phyloP scores from a whole-genome alignment of 2,797 vertebrate genomes.

The Lacerta agilis region DNA sequence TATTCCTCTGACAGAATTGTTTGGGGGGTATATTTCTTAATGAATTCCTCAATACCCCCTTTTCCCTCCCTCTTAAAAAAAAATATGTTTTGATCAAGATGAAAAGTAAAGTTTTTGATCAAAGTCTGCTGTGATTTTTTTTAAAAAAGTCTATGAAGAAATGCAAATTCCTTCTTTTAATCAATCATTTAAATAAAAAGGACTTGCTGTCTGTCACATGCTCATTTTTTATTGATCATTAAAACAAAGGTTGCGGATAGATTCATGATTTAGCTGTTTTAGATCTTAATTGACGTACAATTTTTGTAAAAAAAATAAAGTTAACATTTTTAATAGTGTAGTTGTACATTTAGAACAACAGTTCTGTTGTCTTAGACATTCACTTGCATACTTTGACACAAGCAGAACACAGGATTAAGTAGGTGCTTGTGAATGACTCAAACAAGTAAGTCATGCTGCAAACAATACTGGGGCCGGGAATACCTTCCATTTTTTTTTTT shows the following conservation, averaged over 20 bases:
- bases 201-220: not conserved
- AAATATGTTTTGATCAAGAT: constrained; percentile 37
- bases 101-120: constrained; percentile 55
- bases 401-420: not conserved
- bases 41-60: not conserved
- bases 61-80: not conserved
- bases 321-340: not conserved
- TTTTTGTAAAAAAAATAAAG: not conserved
- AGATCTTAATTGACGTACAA: not conserved
- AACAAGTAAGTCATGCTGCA: not conserved
- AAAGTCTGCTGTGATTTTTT: constrained; percentile 12
- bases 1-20: not conserved
- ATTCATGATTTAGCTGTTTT: not conserved
- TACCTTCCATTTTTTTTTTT: not conserved
- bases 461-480: not conserved
- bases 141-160: constrained; percentile 36
- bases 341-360: not conserved
- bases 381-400: not conserved
- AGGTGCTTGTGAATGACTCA: not conserved
- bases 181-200: constrained; percentile 43
- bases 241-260: constrained; percentile 32
- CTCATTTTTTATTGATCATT: constrained; percentile 9
- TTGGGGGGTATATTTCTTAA: not conserved
- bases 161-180: constrained; percentile 50
- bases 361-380: not conserved